Evolutionary conservation across 1,140 invertebrate species (phyloP).

Genomic region (Metaphire vulgaris): DNA sequence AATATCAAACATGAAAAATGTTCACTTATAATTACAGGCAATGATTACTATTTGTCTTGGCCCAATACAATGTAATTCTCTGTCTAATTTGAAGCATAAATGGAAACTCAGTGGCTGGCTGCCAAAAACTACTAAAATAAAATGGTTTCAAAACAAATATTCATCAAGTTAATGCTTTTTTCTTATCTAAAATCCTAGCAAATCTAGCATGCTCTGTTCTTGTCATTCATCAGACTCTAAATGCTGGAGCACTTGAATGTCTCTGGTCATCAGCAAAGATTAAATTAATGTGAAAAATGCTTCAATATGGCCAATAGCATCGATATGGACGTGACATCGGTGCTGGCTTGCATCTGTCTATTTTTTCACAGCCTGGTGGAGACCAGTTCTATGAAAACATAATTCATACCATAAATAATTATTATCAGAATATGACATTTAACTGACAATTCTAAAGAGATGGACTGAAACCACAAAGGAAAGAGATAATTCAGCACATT

Average conservation of each 20-base stretch:
- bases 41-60: too few species aligned
- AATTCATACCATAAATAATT: neutral
- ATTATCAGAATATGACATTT: too few species aligned
- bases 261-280: neutral
- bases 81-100: too few species aligned
- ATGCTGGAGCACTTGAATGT: neutral
- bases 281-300: neutral
- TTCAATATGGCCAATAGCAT: slow-evolving; percentile 48
- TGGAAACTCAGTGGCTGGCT: neutral
- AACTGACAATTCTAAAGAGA: neutral
- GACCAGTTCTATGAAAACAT: slow-evolving; percentile 49
- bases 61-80: too few species aligned
- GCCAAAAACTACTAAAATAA: neutral
- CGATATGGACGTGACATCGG: slow-evolving; percentile 44
- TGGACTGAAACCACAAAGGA: neutral
- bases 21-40: too few species aligned
- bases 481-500: neutral
- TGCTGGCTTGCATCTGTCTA: slow-evolving; percentile 42
- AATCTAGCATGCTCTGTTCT: neutral
- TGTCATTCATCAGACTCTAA: neutral
- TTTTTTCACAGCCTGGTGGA: slow-evolving; percentile 49
- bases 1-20: too few species aligned
- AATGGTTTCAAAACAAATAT: neutral
- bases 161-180: neutral
- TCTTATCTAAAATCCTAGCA: neutral